A percentile compares a stretch with the other conserved stretches of the same genome.
These are phyloP conservation scores for Caenorhabditis sp. DNA, from an alignment of 2,888 invertebrate genomes.

Conservation along the genomic window DNA sequence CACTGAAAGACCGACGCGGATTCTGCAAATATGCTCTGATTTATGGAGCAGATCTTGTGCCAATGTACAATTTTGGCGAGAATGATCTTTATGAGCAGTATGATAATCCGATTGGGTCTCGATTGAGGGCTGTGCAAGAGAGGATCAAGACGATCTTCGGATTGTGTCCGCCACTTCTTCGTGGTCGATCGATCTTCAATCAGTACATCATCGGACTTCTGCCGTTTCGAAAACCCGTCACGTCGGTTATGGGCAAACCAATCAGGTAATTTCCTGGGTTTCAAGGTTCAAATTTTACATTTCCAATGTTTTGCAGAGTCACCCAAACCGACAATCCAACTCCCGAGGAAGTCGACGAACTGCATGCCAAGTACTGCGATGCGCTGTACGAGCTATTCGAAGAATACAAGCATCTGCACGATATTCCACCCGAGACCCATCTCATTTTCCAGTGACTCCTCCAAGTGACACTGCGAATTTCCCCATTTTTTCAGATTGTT, in stretches of 20 bases:
- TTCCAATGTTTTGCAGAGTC: constrained; percentile 80
- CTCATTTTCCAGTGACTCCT: constrained; percentile 66
- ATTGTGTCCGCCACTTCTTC: constrained; percentile 84
- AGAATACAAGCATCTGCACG: constrained; percentile 86
- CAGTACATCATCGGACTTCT: constrained; percentile 93
- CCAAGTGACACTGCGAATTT: no score
- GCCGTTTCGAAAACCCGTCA: constrained; percentile 88
- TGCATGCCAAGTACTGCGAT: constrained; percentile 89
- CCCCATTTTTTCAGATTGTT: constrained; percentile 37
- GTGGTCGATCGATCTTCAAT: constrained; percentile 89
- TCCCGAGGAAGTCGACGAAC: constrained; percentile 87
- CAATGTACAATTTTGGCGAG: constrained; percentile 84
- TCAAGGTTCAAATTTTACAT: neutral
- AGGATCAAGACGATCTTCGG: constrained; percentile 80
- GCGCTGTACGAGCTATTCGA: constrained; percentile 90
- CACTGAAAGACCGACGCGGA: constrained; percentile 72
- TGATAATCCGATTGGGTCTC: constrained; percentile 73
- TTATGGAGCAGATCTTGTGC: constrained; percentile 83
- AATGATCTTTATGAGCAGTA: constrained; percentile 83
- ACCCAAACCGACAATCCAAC: constrained; percentile 91
- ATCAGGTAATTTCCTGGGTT: constrained; percentile 55
- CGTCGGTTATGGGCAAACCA: constrained; percentile 86
- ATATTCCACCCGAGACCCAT: constrained; percentile 66
- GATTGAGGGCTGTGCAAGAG: constrained; percentile 68
- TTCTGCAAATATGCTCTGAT: constrained; percentile 80